phyloP scores from a whole-genome alignment of 2,797 vertebrate species.

The Bovichtus variegatus region DNA sequence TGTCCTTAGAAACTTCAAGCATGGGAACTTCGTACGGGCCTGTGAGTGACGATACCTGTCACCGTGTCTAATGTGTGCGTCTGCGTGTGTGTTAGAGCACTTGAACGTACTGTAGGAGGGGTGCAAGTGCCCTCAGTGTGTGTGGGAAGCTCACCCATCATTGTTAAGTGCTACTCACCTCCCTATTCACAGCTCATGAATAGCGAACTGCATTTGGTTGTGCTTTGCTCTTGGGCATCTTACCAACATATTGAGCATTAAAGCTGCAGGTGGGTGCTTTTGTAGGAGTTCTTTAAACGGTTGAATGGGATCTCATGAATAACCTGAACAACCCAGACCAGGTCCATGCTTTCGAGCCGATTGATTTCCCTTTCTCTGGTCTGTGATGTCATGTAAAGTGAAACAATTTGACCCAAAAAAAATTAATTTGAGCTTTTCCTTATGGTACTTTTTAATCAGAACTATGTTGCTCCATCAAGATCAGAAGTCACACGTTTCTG shows the following conservation, averaged over 20 bases:
- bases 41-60: conserved; percentile 20
- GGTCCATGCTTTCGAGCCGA: background rate
- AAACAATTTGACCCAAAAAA: background rate
- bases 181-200: conserved; percentile 62
- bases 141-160: conserved; percentile 56
- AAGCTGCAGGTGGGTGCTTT: conserved; percentile 41
- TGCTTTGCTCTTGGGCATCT: conserved; percentile 31
- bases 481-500: background rate
- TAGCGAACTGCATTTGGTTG: conserved; percentile 30
- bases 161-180: conserved; percentile 62
- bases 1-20: conserved; percentile 20
- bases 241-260: background rate
- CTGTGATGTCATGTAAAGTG: background rate
- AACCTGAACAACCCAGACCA: conserved; percentile 3
- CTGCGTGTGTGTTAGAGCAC: background rate
- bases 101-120: conserved; percentile 28
- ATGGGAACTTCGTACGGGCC: background rate
- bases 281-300: conserved; percentile 14
- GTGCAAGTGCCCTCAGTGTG: conserved; percentile 39
- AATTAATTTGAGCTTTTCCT: background rate
- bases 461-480: conserved; percentile 3
- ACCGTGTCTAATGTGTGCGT: conserved; percentile 10
- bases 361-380: background rate
- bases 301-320: conserved; percentile 17
- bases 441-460: background rate